phyloP scores from a whole-genome alignment of 1,140 invertebrate species.

The Hylyphantes graminicola region DNA sequence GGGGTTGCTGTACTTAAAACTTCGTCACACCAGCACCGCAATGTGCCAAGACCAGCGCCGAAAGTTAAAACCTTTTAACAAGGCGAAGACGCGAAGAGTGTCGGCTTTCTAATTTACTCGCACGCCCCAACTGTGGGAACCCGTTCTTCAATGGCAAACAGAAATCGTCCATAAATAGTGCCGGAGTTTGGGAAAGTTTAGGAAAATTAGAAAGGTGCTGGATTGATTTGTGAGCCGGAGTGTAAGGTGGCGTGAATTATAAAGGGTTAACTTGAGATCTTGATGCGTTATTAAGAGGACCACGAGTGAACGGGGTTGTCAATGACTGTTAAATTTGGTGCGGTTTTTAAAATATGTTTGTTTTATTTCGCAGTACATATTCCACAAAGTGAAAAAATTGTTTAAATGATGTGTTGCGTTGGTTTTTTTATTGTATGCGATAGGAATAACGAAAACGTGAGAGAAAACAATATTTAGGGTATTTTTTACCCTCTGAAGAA shows the following conservation, averaged over 20 bases:
- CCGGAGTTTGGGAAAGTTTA: conserved; percentile 27
- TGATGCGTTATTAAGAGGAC: conserved; percentile 5
- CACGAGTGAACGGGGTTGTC: not conserved
- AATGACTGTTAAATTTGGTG: no score
- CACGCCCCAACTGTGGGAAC: not conserved
- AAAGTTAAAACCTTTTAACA: conserved; percentile 34
- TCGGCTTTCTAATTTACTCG: conserved; percentile 29
- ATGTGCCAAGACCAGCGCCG: conserved; percentile 11
- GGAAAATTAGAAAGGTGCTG: conserved; percentile 13
- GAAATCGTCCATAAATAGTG: conserved; percentile 22
- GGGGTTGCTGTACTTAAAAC: no score
- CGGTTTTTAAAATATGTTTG: no score
- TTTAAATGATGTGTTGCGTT: no score
- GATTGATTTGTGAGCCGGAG: conserved; percentile 1
- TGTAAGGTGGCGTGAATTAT: conserved; percentile 21
- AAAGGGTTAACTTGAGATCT: conserved; percentile 19
- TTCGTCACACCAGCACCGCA: no score
- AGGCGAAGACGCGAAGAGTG: conserved; percentile 6
- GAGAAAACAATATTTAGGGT: no score
- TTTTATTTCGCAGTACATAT: no score
- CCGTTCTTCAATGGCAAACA: conserved; percentile 21
- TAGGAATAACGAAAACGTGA: no score
- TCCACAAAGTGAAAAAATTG: no score
- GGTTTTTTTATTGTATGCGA: no score
- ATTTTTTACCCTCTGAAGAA: no score